Conservation (phyloP, 2,113 vertebrate species). For the Dendrocopos noguchii region DNA sequence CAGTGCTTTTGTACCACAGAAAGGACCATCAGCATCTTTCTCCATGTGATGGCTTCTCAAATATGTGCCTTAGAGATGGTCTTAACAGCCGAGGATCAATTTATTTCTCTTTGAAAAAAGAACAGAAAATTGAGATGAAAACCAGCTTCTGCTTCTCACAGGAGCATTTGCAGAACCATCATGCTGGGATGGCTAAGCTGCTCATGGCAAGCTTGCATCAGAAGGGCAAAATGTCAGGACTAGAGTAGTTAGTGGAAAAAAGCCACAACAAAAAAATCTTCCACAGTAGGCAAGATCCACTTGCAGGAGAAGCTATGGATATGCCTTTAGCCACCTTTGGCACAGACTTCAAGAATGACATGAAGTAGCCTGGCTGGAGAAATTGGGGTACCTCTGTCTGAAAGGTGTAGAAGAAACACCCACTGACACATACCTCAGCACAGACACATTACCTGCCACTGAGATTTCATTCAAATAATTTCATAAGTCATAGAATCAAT, state of each 20-base stretch:
- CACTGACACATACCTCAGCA: not conserved
- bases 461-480: not conserved
- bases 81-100: not conserved
- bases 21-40: not conserved
- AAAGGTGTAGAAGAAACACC: not conserved
- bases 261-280: not conserved
- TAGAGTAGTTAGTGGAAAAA: not conserved
- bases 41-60: not conserved
- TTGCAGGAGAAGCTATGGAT: not conserved
- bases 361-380: not conserved
- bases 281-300: not conserved
- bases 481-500: not conserved
- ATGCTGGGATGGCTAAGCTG: not conserved
- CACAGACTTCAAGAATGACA: not conserved
- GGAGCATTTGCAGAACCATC: not conserved
- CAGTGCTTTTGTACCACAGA: not conserved
- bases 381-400: not conserved
- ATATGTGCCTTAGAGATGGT: not conserved
- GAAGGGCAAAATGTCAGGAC: not conserved
- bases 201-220: not conserved
- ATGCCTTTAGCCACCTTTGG: not conserved
- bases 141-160: not conserved
- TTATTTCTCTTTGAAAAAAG: not conserved
- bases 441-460: not conserved
- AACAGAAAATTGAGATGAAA: not conserved